phyloP scores from a whole-genome alignment of 2,797 vertebrate genomes.

The Helarctos malayanus region DNA sequence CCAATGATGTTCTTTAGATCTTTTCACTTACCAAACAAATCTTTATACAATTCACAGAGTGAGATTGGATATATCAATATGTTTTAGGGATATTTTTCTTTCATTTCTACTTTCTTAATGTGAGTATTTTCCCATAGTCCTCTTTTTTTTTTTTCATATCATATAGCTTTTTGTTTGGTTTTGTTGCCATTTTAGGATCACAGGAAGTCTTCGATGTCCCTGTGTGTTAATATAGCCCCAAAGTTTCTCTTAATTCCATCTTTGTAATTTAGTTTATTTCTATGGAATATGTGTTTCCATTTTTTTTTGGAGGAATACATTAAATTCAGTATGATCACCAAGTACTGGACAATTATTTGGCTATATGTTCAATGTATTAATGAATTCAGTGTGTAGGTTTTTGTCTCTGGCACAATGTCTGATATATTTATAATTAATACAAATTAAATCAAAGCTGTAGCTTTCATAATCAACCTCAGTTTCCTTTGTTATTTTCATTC shows the following conservation, averaged over 20 bases:
- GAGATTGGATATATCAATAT: background rate
- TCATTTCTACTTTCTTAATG: background rate
- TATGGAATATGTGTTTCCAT: background rate
- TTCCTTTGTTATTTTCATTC: background rate
- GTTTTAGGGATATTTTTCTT: background rate
- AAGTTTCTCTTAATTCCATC: background rate
- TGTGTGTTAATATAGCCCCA: background rate
- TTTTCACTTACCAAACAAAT: background rate
- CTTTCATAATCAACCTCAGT: background rate
- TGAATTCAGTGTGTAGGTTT: background rate
- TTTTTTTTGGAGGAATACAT: slow-evolving; percentile 3
- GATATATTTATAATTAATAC: background rate
- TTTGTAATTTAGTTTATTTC: background rate
- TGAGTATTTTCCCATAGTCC: background rate
- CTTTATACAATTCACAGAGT: background rate
- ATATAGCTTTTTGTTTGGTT: background rate
- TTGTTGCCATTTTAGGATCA: background rate
- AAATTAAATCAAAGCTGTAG: background rate
- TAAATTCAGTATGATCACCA: background rate
- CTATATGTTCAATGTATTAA: background rate
- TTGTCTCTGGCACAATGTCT: background rate
- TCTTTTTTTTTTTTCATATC: background rate
- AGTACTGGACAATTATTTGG: background rate
- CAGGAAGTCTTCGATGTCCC: background rate
- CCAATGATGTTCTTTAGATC: background rate